Percentiles rank a stretch among this genome's conserved stretches.
These are phyloP conservation scores for human DNA, from an alignment of 2,113 vertebrate species.

Conservation along the genomic window DNA sequence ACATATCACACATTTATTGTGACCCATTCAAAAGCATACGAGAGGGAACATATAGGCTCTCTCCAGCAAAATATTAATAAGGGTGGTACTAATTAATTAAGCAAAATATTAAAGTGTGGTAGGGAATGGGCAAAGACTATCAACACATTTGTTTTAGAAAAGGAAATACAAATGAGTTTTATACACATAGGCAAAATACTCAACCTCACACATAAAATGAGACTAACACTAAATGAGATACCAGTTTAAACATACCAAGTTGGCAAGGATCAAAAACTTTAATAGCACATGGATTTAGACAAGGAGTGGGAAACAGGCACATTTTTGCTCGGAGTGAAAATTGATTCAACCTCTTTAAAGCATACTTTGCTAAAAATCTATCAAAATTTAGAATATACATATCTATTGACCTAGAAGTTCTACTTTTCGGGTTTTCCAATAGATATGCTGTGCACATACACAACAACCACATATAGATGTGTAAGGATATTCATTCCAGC, in stretches of 20 bases:
- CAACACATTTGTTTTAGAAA: background rate
- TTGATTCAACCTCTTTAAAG: background rate
- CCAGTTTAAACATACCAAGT: background rate
- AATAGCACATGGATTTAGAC: background rate
- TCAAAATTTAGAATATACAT: background rate
- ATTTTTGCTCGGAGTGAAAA: background rate
- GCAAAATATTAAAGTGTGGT: background rate
- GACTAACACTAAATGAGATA: background rate
- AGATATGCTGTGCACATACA: background rate
- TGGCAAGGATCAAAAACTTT: background rate
- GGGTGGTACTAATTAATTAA: background rate
- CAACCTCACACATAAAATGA: background rate
- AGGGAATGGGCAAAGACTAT: background rate
- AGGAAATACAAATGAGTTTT: background rate
- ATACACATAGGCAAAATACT: background rate
- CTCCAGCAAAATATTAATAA: background rate
- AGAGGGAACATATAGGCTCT: background rate
- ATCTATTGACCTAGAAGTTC: background rate
- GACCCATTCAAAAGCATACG: background rate
- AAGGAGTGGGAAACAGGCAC: background rate
- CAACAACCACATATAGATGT: background rate
- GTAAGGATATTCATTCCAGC: background rate
- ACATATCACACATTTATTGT: background rate
- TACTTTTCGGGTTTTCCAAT: background rate
- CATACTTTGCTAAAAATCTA: background rate